phyloP scores from a whole-genome alignment of 2,113 vertebrate genomes.

The Excalfactoria chinensis region DNA sequence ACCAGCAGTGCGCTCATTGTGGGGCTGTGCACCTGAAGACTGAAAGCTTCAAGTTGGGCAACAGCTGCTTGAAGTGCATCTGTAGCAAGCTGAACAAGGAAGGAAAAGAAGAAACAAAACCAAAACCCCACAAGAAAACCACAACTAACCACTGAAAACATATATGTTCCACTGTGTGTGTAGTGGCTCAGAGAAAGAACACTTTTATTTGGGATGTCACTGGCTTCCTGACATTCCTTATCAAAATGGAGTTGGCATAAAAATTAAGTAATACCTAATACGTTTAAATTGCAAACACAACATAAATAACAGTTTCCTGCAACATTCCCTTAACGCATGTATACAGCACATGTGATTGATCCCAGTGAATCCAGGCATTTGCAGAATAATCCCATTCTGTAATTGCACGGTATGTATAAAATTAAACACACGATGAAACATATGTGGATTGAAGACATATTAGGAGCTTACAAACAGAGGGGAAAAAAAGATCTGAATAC shows the following conservation, averaged over 20 bases:
- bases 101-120: background rate
- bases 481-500: fast-evolving
- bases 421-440: background rate
- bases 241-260: background rate
- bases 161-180: fast-evolving
- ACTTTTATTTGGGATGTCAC: background rate
- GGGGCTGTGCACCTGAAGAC: background rate
- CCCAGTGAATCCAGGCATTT: background rate
- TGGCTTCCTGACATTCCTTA: background rate
- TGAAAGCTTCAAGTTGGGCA: background rate
- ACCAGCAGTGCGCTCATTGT: fast-evolving
- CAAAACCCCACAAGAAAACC: background rate
- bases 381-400: fast-evolving
- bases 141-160: background rate
- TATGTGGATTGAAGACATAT: fast-evolving
- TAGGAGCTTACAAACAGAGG: background rate
- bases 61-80: background rate
- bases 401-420: fast-evolving
- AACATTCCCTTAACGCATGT: fast-evolving
- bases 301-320: background rate
- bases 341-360: fast-evolving
- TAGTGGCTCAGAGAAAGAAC: background rate
- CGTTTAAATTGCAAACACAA: background rate
- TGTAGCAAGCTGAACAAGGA: background rate
- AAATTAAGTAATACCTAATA: background rate